phyloP scores from a whole-genome alignment of 2,888 invertebrate species.

The Perdita meconis region DNA sequence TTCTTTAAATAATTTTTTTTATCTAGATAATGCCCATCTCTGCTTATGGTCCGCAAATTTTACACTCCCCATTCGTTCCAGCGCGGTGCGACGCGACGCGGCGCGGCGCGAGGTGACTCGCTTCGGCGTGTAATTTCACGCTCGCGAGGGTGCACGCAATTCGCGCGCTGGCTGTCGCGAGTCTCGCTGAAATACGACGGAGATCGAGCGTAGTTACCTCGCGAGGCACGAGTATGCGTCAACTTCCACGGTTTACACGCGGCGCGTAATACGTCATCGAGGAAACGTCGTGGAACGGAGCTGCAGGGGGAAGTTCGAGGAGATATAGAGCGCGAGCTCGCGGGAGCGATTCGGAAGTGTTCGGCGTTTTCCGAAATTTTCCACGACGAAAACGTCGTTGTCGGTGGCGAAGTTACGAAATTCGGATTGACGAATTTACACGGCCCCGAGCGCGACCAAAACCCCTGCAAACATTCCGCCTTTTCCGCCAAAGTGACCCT shows the following conservation, averaged over 20 bases:
- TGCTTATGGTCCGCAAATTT: no score
- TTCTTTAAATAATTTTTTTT: no score
- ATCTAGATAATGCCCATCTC: no score
- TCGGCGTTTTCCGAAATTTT: neutral
- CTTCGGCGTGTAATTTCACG: slow-evolving; percentile 77
- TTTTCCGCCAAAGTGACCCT: slow-evolving; percentile 28
- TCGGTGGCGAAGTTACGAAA: neutral
- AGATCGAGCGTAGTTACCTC: slow-evolving; percentile 64
- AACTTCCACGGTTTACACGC: slow-evolving; percentile 51
- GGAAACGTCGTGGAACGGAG: slow-evolving; percentile 26
- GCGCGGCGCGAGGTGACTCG: slow-evolving; percentile 61
- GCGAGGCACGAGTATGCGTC: slow-evolving; percentile 58
- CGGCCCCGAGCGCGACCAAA: neutral
- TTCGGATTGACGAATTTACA: slow-evolving; percentile 16
- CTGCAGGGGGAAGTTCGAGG: neutral
- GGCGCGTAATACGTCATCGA: slow-evolving; percentile 41
- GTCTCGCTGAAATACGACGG: slow-evolving; percentile 71
- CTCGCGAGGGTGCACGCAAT: slow-evolving; percentile 69
- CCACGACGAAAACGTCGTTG: no score
- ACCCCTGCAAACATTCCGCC: neutral
- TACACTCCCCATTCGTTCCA: neutral
- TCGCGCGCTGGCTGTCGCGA: no score
- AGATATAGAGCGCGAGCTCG: neutral
- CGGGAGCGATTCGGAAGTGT: neutral
- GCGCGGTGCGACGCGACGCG: slow-evolving; percentile 38